Conservation (phyloP, 2,113 vertebrate species). For the Dromas ardeola region DNA sequence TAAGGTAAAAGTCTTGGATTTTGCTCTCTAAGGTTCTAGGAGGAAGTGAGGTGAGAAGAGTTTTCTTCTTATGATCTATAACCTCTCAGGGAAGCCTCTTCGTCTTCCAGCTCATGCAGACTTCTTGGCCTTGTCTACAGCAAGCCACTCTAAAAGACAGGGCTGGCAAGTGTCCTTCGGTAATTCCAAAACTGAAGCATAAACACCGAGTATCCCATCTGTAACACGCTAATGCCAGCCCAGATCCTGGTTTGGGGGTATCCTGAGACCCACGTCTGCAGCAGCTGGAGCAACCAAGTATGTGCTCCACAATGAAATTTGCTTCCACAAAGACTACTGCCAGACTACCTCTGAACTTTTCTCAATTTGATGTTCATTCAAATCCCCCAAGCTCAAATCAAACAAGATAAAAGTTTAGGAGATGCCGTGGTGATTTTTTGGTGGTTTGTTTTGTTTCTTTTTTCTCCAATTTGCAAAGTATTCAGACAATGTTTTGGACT, state of each 20-base stretch:
- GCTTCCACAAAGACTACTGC: not conserved
- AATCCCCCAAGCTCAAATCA: not conserved
- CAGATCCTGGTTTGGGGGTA: not conserved
- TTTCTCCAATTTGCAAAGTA: not conserved
- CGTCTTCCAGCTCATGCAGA: not conserved
- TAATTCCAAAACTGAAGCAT: not conserved
- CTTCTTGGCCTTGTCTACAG: not conserved
- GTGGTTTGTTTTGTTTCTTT: not conserved
- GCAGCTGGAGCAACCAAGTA: not conserved
- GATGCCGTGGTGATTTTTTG: not conserved
- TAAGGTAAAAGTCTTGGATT: not conserved
- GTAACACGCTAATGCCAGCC: not conserved
- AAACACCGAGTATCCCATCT: not conserved
- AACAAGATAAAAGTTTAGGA: not conserved
- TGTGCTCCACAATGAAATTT: not conserved
- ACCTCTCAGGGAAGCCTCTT: not conserved
- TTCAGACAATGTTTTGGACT: not conserved
- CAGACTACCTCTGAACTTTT: not conserved
- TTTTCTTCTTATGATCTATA: not conserved
- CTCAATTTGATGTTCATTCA: not conserved
- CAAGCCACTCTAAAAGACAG: not conserved
- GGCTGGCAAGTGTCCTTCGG: rapidly evolving
- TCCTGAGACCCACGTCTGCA: rapidly evolving
- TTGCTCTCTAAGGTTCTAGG: not conserved
- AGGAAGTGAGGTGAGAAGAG: not conserved